phyloP scores from a whole-genome alignment of 53 echinoderm and acorn worm species.

The Pentamera pediparva region DNA sequence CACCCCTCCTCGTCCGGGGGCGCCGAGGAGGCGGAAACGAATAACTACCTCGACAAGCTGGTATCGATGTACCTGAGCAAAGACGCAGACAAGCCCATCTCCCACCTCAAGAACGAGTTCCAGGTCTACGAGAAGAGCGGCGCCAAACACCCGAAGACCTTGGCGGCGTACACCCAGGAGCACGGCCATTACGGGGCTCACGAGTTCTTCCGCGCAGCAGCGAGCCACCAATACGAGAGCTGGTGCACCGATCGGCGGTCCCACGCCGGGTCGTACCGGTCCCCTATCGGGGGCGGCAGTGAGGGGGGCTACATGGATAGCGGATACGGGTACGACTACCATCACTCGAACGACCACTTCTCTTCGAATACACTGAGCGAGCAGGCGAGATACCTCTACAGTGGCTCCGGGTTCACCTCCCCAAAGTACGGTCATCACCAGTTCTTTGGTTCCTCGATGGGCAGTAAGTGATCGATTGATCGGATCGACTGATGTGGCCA shows the following conservation, averaged over 20 bases:
- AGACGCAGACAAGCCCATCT: constrained; percentile 73
- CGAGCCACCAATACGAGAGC: background rate
- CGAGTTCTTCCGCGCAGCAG: constrained; percentile 22
- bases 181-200: constrained; percentile 20
- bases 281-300: background rate
- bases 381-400: constrained; percentile 23
- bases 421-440: constrained; percentile 17
- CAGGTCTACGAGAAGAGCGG: constrained; percentile 68
- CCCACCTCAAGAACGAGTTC: constrained; percentile 80
- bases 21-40: constrained; percentile 50
- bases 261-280: constrained; percentile 25
- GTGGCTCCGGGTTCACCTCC: background rate
- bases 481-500: too few species aligned
- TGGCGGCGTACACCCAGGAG: constrained; percentile 9
- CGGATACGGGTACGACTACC: background rate
- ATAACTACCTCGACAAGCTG: constrained; percentile 75
- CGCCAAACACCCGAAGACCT: constrained; percentile 16
- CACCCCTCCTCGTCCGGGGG: background rate
- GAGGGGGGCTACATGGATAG: background rate
- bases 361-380: background rate
- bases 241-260: constrained; percentile 29
- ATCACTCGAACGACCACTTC: constrained; percentile 15
- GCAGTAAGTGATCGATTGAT: too few species aligned
- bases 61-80: constrained; percentile 91
- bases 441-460: too few species aligned